Evolutionary conservation across 1,140 invertebrate genomes (phyloP).

Genomic region (Cheumatopsyche charites): DNA sequence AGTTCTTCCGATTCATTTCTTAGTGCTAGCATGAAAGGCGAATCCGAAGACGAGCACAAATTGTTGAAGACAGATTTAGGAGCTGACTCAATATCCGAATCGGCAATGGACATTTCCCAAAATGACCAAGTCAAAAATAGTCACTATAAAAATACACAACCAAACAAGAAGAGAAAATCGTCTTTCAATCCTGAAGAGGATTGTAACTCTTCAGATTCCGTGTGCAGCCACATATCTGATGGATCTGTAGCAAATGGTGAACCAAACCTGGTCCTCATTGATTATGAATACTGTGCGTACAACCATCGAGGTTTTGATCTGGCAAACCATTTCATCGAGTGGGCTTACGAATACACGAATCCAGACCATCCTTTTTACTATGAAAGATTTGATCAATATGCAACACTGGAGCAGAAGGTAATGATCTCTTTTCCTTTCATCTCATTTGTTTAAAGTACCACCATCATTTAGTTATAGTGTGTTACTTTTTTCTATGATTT

Average conservation of each 20-base stretch:
- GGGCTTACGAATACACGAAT: constrained; percentile 89
- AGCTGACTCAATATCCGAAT: too few species aligned
- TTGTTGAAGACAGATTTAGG: not conserved
- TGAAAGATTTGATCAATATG: constrained; percentile 70
- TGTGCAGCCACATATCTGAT: constrained; percentile 56
- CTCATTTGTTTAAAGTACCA: constrained; percentile 20
- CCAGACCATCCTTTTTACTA: constrained; percentile 79
- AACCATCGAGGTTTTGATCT: constrained; percentile 94
- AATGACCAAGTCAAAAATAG: not conserved
- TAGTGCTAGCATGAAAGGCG: not conserved
- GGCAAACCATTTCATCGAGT: constrained; percentile 96
- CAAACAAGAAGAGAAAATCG: constrained; percentile 13
- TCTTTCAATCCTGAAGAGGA: constrained; percentile 49
- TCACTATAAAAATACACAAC: not conserved
- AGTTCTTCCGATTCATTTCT: constrained; percentile 43
- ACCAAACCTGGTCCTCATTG: constrained; percentile 79
- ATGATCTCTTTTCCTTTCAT: constrained; percentile 50
- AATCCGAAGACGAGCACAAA: not conserved
- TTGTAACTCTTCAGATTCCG: constrained; percentile 54
- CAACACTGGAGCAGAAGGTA: constrained; percentile 82
- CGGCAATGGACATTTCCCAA: constrained; percentile 8
- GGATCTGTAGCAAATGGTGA: constrained; percentile 54
- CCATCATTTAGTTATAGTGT: constrained; percentile 24
- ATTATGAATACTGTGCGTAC: constrained; percentile 94
- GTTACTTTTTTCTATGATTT: constrained; percentile 27